These are phyloP conservation scores for Scarus forsteni DNA, from an alignment of 2,797 vertebrate species.

Conservation along the genomic window DNA sequence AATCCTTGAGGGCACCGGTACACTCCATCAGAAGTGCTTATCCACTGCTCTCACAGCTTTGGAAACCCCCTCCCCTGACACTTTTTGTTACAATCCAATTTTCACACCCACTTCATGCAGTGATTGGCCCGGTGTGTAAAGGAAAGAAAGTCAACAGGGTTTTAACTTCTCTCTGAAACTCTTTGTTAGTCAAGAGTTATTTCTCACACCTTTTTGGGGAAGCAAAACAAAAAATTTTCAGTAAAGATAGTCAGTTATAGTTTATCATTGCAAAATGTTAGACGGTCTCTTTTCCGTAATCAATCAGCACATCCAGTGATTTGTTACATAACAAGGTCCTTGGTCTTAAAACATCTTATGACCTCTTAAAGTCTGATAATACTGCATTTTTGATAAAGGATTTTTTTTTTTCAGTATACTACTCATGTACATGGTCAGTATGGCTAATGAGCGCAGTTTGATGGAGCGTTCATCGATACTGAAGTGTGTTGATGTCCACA, in stretches of 20 bases:
- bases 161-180: background rate
- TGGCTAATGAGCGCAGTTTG: conserved; percentile 1
- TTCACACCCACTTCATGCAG: conserved; percentile 1
- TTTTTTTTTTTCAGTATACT: background rate
- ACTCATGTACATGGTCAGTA: background rate
- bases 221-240: background rate
- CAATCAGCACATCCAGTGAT: no score
- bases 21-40: conserved; percentile 5
- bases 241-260: background rate
- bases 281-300: no score
- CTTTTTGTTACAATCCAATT: background rate
- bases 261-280: no score
- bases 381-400: background rate
- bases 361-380: no score
- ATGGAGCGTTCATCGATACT: background rate
- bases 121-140: background rate
- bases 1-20: background rate
- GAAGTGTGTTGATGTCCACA: conserved; percentile 10
- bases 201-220: background rate
- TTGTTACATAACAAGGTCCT: no score
- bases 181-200: background rate
- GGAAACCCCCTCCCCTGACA: background rate
- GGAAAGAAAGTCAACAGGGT: conserved; percentile 1
- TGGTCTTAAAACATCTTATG: no score
- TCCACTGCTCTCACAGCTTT: conserved; percentile 1